Percentiles rank a stretch among this genome's conserved stretches.
Evolutionary conservation across 1,140 invertebrate genomes (phyloP).

Genomic region (Drosophila lowei): DNA sequence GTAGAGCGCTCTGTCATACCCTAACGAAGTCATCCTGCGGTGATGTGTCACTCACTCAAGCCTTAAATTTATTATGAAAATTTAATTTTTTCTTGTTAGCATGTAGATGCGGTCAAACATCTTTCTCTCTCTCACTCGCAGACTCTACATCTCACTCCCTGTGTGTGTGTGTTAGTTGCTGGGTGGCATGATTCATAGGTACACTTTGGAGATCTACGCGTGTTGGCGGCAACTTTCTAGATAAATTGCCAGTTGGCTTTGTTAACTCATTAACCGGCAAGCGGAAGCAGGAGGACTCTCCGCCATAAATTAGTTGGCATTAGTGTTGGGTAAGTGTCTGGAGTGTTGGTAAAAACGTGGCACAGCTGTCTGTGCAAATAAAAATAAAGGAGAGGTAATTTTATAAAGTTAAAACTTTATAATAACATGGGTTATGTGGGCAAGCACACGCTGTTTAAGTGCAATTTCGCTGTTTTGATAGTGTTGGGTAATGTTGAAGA

Average conservation of each 20-base stretch:
- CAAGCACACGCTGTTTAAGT: too few species aligned
- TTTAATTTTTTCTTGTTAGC: conserved; percentile 61
- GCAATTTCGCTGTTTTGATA: too few species aligned
- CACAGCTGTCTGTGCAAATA: conserved; percentile 4
- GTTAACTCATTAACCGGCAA: conserved; percentile 33
- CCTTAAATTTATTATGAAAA: conserved; percentile 73
- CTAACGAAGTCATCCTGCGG: conserved; percentile 57
- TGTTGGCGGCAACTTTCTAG: conserved; percentile 27
- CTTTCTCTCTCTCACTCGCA: neutral
- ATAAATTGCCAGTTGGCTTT: conserved; percentile 30
- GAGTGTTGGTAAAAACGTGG: conserved; percentile 18
- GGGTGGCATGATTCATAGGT: conserved; percentile 30
- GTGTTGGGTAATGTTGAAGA: too few species aligned
- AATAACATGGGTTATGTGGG: too few species aligned
- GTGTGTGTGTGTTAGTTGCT: conserved; percentile 5
- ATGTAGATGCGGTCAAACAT: conserved; percentile 33
- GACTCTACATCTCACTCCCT: neutral
- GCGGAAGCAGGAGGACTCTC: neutral
- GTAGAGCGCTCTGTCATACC: neutral
- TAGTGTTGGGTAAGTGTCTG: conserved; percentile 23
- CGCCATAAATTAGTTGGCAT: conserved; percentile 33
- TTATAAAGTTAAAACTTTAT: neutral
- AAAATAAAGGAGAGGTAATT: neutral
- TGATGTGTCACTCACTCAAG: conserved; percentile 48
- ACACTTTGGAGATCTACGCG: conserved; percentile 34